Conservation (phyloP, 2,113 vertebrate species). For the Pimephales promelas region DNA sequence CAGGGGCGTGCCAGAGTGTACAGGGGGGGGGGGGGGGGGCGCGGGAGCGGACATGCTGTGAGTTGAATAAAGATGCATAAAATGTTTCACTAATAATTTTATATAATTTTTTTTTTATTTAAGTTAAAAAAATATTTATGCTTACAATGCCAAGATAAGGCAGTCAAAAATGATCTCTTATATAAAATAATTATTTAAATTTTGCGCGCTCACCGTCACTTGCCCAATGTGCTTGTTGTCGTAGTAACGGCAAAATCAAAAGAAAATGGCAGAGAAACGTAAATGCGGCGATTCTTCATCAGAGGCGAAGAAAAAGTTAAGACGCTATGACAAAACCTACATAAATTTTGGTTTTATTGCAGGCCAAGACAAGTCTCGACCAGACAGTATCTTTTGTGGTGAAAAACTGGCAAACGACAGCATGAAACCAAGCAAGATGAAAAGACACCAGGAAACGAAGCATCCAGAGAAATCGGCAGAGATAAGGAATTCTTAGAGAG, state of each 20-base stretch:
- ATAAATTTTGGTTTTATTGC: not conserved
- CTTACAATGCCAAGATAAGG: too few relatives aligned
- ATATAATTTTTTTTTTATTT: too few relatives aligned
- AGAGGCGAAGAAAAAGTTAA: not conserved
- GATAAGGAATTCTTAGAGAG: not conserved
- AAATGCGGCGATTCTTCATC: not conserved
- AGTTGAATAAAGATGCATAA: too few relatives aligned
- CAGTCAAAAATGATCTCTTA: too few relatives aligned
- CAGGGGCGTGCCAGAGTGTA: too few relatives aligned
- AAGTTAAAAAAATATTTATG: too few relatives aligned
- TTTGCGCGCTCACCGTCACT: too few relatives aligned
- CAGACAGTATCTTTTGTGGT: not conserved
- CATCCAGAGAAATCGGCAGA: slow-evolving; percentile 1
- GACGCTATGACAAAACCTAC: not conserved
- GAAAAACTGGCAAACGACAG: slow-evolving; percentile 9
- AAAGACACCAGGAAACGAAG: slow-evolving; percentile 12
- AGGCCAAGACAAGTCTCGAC: not conserved
- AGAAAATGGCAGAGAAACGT: not conserved
- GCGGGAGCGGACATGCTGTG: too few relatives aligned
- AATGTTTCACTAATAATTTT: too few relatives aligned
- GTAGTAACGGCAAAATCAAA: not conserved
- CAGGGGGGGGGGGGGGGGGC: too few relatives aligned
- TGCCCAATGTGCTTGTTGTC: not conserved
- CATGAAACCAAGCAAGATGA: not conserved
- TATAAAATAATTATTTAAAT: too few relatives aligned